Percentiles rank a stretch among this genome's conserved stretches.
phyloP scores from a whole-genome alignment of 2,797 vertebrate genomes.

The Tragelaphus eurycerus region DNA sequence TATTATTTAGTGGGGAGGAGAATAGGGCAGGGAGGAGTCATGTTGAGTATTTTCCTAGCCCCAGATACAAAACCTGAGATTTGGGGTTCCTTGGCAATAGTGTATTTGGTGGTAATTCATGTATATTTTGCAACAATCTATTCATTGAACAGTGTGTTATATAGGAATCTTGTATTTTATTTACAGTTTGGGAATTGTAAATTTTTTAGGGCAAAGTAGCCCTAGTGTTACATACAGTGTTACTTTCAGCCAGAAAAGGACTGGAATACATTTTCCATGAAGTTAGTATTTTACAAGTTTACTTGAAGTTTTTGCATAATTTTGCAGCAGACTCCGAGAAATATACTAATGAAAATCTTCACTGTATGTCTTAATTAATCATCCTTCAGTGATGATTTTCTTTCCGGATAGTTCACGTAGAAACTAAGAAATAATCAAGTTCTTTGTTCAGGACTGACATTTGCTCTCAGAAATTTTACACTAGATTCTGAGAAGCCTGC shows the following conservation, averaged over 20 bases:
- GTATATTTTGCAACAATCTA: not conserved
- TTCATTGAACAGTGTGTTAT: not conserved
- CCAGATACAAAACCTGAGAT: not conserved
- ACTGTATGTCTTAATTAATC: not conserved
- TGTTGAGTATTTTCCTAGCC: not conserved
- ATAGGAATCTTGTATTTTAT: not conserved
- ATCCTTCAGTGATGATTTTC: not conserved
- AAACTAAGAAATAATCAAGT: not conserved
- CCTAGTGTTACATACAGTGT: not conserved
- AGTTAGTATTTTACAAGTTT: not conserved
- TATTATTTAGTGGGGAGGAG: not conserved
- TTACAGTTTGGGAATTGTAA: slow-evolving; percentile 20
- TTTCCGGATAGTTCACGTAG: not conserved
- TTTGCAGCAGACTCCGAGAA: not conserved
- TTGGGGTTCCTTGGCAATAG: slow-evolving; percentile 14
- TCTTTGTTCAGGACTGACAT: not conserved
- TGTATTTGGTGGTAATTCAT: slow-evolving; percentile 12
- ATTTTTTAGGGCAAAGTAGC: not conserved
- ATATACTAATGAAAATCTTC: not conserved
- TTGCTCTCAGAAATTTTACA: not conserved
- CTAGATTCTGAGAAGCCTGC: not conserved
- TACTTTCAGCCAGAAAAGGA: not conserved
- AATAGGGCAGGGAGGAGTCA: not conserved
- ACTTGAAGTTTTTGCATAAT: not conserved
- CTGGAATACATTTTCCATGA: not conserved